Evolutionary conservation across 2,888 invertebrate genomes (phyloP), one percentile per base, ranked within the genome.

Genomic region (Oscheius sp.): DNA sequence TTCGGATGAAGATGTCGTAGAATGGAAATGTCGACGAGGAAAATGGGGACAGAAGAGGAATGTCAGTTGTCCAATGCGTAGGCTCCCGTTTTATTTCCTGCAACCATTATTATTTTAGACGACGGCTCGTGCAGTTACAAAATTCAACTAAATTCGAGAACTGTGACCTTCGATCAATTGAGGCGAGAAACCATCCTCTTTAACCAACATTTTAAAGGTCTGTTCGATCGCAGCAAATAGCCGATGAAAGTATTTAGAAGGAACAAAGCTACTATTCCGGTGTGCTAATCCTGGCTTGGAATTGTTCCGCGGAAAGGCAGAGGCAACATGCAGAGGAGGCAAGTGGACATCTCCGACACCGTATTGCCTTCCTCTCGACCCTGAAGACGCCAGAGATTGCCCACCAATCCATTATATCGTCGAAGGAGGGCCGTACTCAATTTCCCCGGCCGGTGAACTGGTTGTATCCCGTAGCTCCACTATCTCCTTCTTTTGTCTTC

Each of bases 361-460:
- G 0, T 76, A 78, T 35, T 83, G 83, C 66, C 66, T 76, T 16
- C 81, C 77, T 0, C 69, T 81, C n/a, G 61, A 70, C 46, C 74
- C 77, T 29, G 75, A 73, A 9, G 68, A 72, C 18, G 59, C 63
- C 13, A 45, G 73, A 2, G 66, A 66, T 21, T 66, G 27, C 21
- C 85, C 87, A 6, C 85, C 87, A 1, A 86, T 88, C 27, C 78
- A 82, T 52, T 87, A 84, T 69, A 72, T 73, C 5, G 84, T 88
- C 2, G 83, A 84, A 16, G 73, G 79, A 46, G 87, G 87, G 5
- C 80, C 83, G 1, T 75, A 83, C 49, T 78, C 86, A 1, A 76
- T 88, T 12, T 82, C 85, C 5, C 84, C 85, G 9, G 73, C 74
- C 9, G 85, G 85, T 21, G 80, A 82, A 35, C 70, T 88, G 59